Evolutionary conservation across 2,797 vertebrate genomes (phyloP).

Genomic region (Gephyroberyx darwinii): DNA sequence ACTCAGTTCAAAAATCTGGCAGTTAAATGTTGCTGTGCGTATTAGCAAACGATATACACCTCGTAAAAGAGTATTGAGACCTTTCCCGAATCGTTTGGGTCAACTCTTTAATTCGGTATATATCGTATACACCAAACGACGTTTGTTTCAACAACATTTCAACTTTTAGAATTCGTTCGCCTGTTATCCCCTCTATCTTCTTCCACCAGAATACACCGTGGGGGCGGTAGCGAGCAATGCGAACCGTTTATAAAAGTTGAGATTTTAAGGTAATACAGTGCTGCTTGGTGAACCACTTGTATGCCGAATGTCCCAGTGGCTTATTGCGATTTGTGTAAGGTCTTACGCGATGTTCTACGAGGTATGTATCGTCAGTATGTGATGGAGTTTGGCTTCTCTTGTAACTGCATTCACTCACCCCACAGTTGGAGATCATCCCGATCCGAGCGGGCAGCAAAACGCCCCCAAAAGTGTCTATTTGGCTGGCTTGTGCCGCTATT

Average conservation of each 20-base stretch:
- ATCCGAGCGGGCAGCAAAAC: conserved; percentile 46
- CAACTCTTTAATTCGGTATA: not conserved
- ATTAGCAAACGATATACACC: no score
- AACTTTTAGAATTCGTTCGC: conserved; percentile 24
- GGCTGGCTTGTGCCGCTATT: not conserved
- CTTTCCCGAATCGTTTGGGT: not conserved
- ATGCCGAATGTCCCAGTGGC: not conserved
- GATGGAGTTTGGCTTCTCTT: conserved; percentile 2
- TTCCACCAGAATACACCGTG: not conserved
- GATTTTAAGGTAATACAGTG: not conserved
- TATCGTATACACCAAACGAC: not conserved
- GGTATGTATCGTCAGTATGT: not conserved
- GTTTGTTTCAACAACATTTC: not conserved
- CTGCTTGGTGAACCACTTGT: not conserved
- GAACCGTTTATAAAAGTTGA: not conserved
- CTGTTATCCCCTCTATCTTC: not conserved
- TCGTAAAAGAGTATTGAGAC: no score
- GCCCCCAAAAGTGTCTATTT: conserved; percentile 46
- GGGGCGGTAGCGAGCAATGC: not conserved
- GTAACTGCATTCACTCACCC: conserved; percentile 72
- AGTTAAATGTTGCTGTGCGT: no score
- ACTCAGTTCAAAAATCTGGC: no score
- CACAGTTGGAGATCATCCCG: conserved; percentile 64
- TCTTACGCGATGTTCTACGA: not conserved
- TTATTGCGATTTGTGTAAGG: not conserved